These are phyloP conservation scores for Montipora capitata DNA, from an alignment of 92 coral and sea anemone genomes.

Conservation along the genomic window DNA sequence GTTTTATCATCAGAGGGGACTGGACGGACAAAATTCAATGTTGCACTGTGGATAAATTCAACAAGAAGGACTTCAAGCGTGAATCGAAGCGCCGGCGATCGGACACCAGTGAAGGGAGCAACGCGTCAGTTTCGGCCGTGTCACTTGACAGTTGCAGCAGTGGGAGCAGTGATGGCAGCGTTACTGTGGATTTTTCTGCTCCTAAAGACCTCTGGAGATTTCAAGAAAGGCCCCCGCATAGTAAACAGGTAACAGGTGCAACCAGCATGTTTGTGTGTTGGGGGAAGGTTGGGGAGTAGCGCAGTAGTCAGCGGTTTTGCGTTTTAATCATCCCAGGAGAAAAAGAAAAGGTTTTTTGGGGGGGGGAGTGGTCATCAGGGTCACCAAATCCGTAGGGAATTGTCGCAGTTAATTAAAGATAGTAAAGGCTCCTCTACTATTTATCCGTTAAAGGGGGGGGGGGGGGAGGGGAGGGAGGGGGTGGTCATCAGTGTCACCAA, in stretches of 20 bases:
- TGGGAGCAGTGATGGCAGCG: constrained; percentile 81
- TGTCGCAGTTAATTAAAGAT: too few species aligned
- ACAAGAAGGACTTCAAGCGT: constrained; percentile 27
- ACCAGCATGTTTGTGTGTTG: not conserved
- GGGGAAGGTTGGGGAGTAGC: not conserved
- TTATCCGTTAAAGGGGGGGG: too few species aligned
- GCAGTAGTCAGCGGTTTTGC: not conserved
- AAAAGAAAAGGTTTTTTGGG: too few species aligned
- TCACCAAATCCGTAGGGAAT: too few species aligned
- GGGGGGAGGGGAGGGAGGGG: too few species aligned
- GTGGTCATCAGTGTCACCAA: too few species aligned
- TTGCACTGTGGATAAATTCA: constrained; percentile 50
- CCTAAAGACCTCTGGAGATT: constrained; percentile 86
- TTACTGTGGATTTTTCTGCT: constrained; percentile 75
- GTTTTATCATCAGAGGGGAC: constrained; percentile 88
- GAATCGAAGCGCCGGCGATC: constrained; percentile 51
- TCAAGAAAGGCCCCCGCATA: constrained; percentile 86
- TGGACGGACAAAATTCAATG: constrained; percentile 90
- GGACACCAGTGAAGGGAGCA: constrained; percentile 61
- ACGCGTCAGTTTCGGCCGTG: constrained; percentile 26
- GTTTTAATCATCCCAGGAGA: not conserved
- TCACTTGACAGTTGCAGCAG: constrained; percentile 60
- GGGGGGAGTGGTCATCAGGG: too few species aligned
- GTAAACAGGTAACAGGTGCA: constrained; percentile 78
- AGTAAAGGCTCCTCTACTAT: too few species aligned